phyloP scores from a whole-genome alignment of 2,888 invertebrate species.

The Acleris laterana region DNA sequence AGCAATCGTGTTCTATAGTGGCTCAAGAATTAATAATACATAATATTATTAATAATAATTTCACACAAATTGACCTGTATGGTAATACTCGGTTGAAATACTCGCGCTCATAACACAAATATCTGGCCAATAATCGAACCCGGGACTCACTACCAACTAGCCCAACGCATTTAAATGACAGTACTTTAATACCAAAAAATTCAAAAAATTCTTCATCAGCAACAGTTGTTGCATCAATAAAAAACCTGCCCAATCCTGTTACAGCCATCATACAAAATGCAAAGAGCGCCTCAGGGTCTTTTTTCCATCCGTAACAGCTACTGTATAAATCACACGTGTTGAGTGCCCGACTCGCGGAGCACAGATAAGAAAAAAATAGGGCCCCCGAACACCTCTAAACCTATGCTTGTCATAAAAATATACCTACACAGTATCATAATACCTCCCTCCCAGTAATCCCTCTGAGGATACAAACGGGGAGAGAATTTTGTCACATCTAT shows the following conservation, averaged over 20 bases:
- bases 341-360: constrained; percentile 14
- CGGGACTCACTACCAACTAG: no score
- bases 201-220: background rate
- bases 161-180: no score
- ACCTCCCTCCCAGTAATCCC: constrained; percentile 29
- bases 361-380: constrained; percentile 30
- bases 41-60: no score
- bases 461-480: constrained; percentile 25
- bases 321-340: constrained; percentile 28
- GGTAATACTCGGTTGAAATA: no score
- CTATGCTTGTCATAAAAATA: constrained; percentile 37
- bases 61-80: no score
- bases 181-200: background rate
- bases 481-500: constrained; percentile 35
- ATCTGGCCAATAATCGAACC: no score
- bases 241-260: constrained; percentile 11
- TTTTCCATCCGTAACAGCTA: constrained; percentile 18
- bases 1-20: no score
- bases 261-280: constrained; percentile 14
- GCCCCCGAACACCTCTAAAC: constrained; percentile 34
- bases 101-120: no score
- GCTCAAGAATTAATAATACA: no score
- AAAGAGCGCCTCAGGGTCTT: constrained; percentile 19
- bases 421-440: constrained; percentile 32
- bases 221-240: constrained; percentile 11